phyloP scores from a whole-genome alignment of 1,140 invertebrate genomes.

The Oppia nitens region DNA sequence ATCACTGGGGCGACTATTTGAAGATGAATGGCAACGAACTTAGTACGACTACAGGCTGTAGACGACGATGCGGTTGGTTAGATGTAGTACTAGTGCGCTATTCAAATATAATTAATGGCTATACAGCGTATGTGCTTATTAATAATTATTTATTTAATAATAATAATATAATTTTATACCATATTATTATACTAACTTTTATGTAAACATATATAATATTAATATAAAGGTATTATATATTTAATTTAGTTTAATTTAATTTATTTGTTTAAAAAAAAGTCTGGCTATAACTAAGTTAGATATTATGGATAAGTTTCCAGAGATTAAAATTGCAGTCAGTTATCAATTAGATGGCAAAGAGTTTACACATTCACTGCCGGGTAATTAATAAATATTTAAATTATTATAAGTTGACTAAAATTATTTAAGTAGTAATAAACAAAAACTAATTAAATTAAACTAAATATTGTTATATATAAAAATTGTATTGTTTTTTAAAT shows the following conservation, averaged over 20 bases:
- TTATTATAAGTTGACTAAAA: not conserved
- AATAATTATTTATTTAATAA: too few relatives aligned
- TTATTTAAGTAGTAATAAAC: not conserved
- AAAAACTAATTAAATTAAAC: too few relatives aligned
- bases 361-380: conserved; percentile 31
- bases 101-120: conserved; percentile 89
- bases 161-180: too few relatives aligned
- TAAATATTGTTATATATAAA: not conserved
- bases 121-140: conserved; percentile 44
- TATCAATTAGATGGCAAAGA: conserved; percentile 63
- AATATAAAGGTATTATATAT: not conserved
- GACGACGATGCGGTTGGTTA: conserved; percentile 93
- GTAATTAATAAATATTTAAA: conserved; percentile 29
- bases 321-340: conserved; percentile 65
- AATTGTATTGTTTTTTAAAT: not conserved
- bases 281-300: conserved; percentile 91
- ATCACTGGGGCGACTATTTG: conserved; percentile 61
- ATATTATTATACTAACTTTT: too few relatives aligned
- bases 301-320: conserved; percentile 75
- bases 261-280: conserved; percentile 26
- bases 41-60: conserved; percentile 87
- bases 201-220: too few relatives aligned
- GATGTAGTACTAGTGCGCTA: conserved; percentile 79
- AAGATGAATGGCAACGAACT: conserved; percentile 72
- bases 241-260: not conserved